phyloP scores from a whole-genome alignment of 2,797 vertebrate genomes.

The Sebastes matsubarae region DNA sequence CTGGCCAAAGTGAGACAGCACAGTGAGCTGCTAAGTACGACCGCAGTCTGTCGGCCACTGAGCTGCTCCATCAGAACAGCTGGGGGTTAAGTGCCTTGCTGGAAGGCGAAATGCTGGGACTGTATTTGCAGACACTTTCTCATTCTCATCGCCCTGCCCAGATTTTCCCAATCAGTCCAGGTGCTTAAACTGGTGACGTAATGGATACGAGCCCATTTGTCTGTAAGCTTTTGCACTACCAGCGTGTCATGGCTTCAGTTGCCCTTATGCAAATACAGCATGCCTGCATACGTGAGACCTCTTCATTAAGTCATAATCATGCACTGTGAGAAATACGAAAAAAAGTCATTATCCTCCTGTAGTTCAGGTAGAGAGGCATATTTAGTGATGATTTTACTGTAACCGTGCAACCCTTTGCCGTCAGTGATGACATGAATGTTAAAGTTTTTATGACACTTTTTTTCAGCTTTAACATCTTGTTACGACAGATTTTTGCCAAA shows the following conservation, averaged over 20 bases:
- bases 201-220: constrained; percentile 32
- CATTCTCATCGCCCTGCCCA: constrained; percentile 13
- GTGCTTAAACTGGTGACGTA: constrained; percentile 36
- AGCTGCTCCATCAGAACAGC: constrained; percentile 44
- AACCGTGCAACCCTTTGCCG: not conserved
- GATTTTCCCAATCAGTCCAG: constrained; percentile 20
- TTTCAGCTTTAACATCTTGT: not conserved
- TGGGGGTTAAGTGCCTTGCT: constrained; percentile 54
- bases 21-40: constrained; percentile 8
- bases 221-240: constrained; percentile 8
- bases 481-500: not conserved
- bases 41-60: constrained; percentile 15
- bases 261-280: constrained; percentile 22
- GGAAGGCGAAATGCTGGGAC: constrained; percentile 39
- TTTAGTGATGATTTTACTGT: constrained; percentile 6
- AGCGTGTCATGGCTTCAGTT: not conserved
- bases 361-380: constrained; percentile 1
- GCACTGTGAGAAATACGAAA: not conserved
- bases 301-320: constrained; percentile 39
- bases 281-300: constrained; percentile 18
- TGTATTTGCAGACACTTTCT: constrained; percentile 31
- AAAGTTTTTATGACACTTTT: not conserved
- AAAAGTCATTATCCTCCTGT: constrained; percentile 15
- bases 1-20: not conserved
- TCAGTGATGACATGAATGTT: not conserved